Evolutionary conservation across 1,140 invertebrate genomes (phyloP).

Genomic region (Ericerus pela): DNA sequence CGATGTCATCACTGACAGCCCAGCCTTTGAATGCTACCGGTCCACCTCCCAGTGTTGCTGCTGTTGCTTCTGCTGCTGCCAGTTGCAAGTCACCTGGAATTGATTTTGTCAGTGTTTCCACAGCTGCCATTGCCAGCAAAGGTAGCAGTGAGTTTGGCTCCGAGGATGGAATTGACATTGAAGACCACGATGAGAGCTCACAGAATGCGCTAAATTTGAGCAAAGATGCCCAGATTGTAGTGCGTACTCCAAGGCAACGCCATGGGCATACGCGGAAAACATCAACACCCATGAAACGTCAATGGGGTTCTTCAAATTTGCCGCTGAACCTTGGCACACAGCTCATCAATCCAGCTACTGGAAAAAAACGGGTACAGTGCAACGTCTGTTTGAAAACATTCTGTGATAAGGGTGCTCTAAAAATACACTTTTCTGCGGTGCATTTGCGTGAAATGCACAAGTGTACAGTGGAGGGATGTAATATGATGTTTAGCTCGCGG

Average conservation of each 20-base stretch:
- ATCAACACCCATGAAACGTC: conserved; percentile 73
- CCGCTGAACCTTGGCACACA: conserved; percentile 76
- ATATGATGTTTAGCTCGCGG: conserved; percentile 97
- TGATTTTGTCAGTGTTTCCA: too few species aligned
- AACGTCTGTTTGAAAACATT: conserved; percentile 97
- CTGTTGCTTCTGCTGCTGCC: conserved; percentile 12
- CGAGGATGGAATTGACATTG: conserved; percentile 46
- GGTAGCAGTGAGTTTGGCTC: conserved; percentile 38
- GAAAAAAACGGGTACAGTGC: conserved; percentile 94
- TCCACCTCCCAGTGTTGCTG: too few species aligned
- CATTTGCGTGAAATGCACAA: conserved; percentile 98
- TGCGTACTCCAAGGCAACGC: conserved; percentile 25
- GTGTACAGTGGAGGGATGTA: conserved; percentile 95
- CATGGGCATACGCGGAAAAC: conserved; percentile 45
- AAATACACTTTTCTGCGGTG: conserved; percentile 98
- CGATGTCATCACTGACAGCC: conserved; percentile 30
- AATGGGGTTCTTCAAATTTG: conserved; percentile 59
- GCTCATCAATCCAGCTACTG: conserved; percentile 78
- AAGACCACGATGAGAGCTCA: conserved; percentile 43
- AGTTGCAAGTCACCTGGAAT: conserved; percentile 32
- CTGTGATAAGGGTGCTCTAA: conserved; percentile 98
- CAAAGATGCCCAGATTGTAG: conserved; percentile 27
- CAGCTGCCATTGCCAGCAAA: conserved; percentile 26
- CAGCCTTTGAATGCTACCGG: not conserved
- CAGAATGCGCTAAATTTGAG: conserved; percentile 54